Evolutionary conservation across 2,888 invertebrate species (phyloP), one percentile per base, ranked within the genome.

Genomic region (Drosophila nigricruria): DNA sequence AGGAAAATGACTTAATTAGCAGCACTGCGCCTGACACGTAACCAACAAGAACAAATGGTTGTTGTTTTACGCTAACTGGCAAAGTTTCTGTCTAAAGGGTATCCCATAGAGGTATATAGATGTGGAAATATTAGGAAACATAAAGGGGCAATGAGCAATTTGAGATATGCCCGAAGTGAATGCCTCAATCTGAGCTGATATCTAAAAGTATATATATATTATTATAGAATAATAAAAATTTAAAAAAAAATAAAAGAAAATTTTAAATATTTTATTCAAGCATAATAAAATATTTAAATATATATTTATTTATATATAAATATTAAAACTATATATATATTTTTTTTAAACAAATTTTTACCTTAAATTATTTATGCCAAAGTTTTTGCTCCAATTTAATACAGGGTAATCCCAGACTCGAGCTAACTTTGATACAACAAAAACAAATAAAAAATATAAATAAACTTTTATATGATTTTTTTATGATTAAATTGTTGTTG

Each of bases 401-500:
- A n/a, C 20, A 58, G 43, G 20, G 49, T 59, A 72, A 58, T 12
- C 50, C 10, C 12, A 0, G 5, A 34, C 52, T 38, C 25, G 20
- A 12, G 42, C 58, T 50, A 10, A 30, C 38, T 27, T 34, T n/a
- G 3, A 5, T 14, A 0, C 32, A n/a, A 27, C 8, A 42, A 30
- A 6, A 23, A 30, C 14, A 34, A 23, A 30, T 5, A 34, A 34
- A 12, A 34, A 52, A 50, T 16, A 34, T 16, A 36, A 53, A 36
- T 16, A 27, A 25, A 53, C 25, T 63, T 77, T 78, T 57, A 60
- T 57, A 63, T 63, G 56, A 16, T 36, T 63, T 63, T 75, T 70
- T 77, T 79, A 77, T 77, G 70, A 60, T 75, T 57, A 62, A 70
- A 54, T 64, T 76, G 66, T 32, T 66, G 45, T 34, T n/a, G 32